These are phyloP conservation scores for Danio rerio DNA, from an alignment of 2,113 vertebrate species.

Conservation along the genomic window GRCz12tu NC_133183.1:21546001-21546500, in stretches of 20 bases:
- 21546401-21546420: not conserved
- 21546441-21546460: not conserved
- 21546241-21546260: constrained; percentile 72
- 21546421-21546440: not conserved
- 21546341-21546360: not conserved
- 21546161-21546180: constrained; percentile 84
- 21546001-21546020: constrained; percentile 78
- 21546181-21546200: constrained; percentile 80
- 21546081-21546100: constrained; percentile 84
- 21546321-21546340: not conserved
- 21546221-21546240: constrained; percentile 66
- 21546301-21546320: not conserved
- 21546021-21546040: constrained; percentile 79
- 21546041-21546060: constrained; percentile 81
- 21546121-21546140: constrained; percentile 78
- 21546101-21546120: constrained; percentile 73
- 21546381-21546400: not conserved
- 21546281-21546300: constrained; percentile 38
- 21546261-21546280: constrained; percentile 66
- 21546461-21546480: no score
- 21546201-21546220: constrained; percentile 76
- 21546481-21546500: no score
- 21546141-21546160: constrained; percentile 83
- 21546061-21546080: constrained; percentile 87
- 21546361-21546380: not conserved